These are phyloP conservation scores for Pholis gunnellus DNA, from an alignment of 2,113 vertebrate genomes.

Conservation along the genomic window DNA sequence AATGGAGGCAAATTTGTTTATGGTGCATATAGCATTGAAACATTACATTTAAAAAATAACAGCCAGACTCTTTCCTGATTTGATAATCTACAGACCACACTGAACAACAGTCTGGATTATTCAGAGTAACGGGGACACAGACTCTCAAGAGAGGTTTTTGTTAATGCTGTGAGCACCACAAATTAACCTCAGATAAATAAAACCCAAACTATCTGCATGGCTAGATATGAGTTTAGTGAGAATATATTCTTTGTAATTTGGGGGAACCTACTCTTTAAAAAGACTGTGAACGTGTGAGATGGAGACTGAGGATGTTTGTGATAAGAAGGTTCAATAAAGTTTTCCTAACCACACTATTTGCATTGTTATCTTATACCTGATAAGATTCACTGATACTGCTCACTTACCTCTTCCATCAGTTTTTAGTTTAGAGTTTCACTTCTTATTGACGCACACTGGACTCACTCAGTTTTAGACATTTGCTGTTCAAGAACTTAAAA, in stretches of 20 bases:
- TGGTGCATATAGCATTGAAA: neutral
- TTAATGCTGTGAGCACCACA: neutral
- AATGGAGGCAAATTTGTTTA: neutral
- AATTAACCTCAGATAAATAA: neutral
- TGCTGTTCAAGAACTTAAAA: neutral
- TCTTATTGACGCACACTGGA: neutral
- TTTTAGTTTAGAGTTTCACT: neutral
- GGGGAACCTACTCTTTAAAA: neutral
- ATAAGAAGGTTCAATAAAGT: constrained; percentile 61
- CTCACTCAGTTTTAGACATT: neutral
- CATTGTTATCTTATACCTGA: neutral
- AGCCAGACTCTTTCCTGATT: neutral
- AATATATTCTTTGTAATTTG: constrained; percentile 4
- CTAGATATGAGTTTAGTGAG: neutral
- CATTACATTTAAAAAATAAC: neutral
- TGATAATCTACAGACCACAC: constrained; percentile 15
- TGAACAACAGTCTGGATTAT: neutral
- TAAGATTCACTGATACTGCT: neutral
- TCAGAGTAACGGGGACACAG: neutral
- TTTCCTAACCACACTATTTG: constrained; percentile 8
- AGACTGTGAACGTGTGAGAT: neutral
- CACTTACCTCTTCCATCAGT: constrained; percentile 9
- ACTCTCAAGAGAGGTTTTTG: neutral
- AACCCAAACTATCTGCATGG: neutral
- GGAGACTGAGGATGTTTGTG: constrained; percentile 10